phyloP scores from a whole-genome alignment of 2,888 invertebrate species.

The Drosophila lacicola region DNA sequence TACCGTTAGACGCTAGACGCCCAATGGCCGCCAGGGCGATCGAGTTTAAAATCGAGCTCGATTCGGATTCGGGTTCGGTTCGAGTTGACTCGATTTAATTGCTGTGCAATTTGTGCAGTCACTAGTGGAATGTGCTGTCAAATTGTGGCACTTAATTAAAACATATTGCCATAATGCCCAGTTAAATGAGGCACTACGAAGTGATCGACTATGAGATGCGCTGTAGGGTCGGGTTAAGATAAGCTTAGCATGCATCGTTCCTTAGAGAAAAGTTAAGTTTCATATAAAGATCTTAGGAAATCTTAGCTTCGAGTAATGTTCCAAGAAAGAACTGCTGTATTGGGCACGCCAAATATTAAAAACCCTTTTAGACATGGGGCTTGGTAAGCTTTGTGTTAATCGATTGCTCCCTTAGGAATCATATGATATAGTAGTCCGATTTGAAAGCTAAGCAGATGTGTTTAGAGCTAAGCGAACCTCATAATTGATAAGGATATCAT shows the following conservation, averaged over 20 bases:
- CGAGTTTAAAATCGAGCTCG: constrained; percentile 21
- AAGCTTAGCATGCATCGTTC: background rate
- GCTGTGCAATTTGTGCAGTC: constrained; percentile 74
- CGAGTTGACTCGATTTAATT: constrained; percentile 58
- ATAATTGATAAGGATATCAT: too few relatives aligned
- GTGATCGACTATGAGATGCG: background rate
- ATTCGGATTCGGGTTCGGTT: constrained; percentile 2
- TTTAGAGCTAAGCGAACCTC: too few relatives aligned
- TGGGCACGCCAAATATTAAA: too few relatives aligned
- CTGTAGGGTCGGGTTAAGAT: background rate
- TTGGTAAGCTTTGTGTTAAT: too few relatives aligned
- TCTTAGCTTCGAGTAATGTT: too few relatives aligned
- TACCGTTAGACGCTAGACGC: constrained; percentile 58
- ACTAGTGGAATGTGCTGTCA: constrained; percentile 68
- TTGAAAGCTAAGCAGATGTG: too few relatives aligned
- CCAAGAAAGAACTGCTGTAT: too few relatives aligned
- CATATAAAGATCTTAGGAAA: too few relatives aligned
- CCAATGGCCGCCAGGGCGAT: constrained; percentile 28
- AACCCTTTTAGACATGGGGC: too few relatives aligned
- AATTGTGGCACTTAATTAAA: constrained; percentile 73
- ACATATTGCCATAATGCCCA: constrained; percentile 54
- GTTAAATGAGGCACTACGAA: background rate
- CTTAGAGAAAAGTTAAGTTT: too few relatives aligned
- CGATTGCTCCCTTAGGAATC: too few relatives aligned
- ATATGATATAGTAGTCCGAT: too few relatives aligned